Percentiles rank a stretch among this genome's conserved stretches.
phyloP scores from a whole-genome alignment of 2,888 invertebrate species.

The Sarcophaga caerulescens region DNA sequence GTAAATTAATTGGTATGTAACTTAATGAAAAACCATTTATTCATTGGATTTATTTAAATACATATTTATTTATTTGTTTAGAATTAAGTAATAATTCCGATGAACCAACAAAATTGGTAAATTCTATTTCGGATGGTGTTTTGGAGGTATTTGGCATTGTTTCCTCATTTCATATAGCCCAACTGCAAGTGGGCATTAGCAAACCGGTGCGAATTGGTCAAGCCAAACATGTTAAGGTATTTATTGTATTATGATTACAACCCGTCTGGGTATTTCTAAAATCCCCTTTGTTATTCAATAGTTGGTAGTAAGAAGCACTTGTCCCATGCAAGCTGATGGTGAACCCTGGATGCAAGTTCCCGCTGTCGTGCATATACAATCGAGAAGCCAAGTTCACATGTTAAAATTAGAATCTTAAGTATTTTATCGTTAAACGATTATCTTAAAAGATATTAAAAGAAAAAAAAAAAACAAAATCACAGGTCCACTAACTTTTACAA shows the following conservation, averaged over 20 bases:
- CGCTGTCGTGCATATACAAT: constrained; percentile 88
- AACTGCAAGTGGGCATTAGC: constrained; percentile 94
- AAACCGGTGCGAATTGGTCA: constrained; percentile 94
- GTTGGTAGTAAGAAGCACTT: constrained; percentile 82
- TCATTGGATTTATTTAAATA: neutral
- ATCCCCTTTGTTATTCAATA: constrained; percentile 58
- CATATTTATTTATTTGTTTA: constrained; percentile 34
- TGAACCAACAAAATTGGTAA: constrained; percentile 72
- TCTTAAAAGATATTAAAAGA: constrained; percentile 65
- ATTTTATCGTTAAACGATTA: constrained; percentile 65
- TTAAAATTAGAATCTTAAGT: constrained; percentile 72
- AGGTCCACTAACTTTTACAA: neutral
- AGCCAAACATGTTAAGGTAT: constrained; percentile 89
- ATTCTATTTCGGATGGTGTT: constrained; percentile 84
- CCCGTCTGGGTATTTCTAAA: neutral
- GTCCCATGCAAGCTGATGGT: constrained; percentile 99
- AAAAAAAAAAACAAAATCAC: neutral
- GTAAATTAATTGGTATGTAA: constrained; percentile 89
- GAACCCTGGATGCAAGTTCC: constrained; percentile 99
- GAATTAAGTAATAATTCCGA: constrained; percentile 77
- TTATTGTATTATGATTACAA: constrained; percentile 3
- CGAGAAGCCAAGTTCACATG: constrained; percentile 79
- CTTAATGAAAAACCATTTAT: constrained; percentile 1
- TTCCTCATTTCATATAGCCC: constrained; percentile 97
- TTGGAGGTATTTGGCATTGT: constrained; percentile 94